These are phyloP conservation scores for Drosophila yooni DNA, from an alignment of 2,888 invertebrate genomes.

Conservation along the genomic window DNA sequence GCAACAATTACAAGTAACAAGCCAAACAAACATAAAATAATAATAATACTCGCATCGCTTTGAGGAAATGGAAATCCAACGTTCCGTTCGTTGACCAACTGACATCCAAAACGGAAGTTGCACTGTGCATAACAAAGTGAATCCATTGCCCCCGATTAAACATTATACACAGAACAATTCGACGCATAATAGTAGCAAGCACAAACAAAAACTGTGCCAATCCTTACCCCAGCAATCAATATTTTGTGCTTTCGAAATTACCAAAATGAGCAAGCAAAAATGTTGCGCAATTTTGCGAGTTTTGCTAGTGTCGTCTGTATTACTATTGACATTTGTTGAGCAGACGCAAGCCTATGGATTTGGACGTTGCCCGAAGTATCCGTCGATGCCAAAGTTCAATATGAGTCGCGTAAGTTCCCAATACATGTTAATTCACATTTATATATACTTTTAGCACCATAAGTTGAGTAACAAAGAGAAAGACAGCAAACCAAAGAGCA, in stretches of 20 bases:
- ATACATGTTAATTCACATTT: constrained; percentile 4
- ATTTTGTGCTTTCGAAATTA: constrained; percentile 3
- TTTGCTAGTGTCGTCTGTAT: constrained; percentile 46
- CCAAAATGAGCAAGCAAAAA: constrained; percentile 47
- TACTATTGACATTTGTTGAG: constrained; percentile 44
- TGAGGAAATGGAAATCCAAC: constrained; percentile 56
- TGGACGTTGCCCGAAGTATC: constrained; percentile 89
- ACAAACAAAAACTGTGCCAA: constrained; percentile 36
- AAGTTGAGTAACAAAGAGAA: not conserved
- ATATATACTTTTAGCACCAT: constrained; percentile 3
- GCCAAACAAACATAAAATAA: not conserved
- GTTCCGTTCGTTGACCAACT: constrained; percentile 67
- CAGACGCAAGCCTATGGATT: constrained; percentile 85
- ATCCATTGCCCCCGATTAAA: constrained; percentile 6
- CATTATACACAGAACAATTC: constrained; percentile 29
- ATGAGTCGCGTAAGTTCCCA: constrained; percentile 87
- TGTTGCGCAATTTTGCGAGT: constrained; percentile 28
- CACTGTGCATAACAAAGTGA: constrained; percentile 51
- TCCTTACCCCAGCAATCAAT: constrained; percentile 3
- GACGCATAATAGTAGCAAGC: constrained; percentile 3
- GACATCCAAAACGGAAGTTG: constrained; percentile 51
- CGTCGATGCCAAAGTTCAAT: constrained; percentile 88
- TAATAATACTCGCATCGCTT: constrained; percentile 15
- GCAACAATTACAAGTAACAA: constrained; percentile 23
- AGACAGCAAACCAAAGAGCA: constrained; percentile 18